A percentile compares a stretch with the other conserved stretches of the same genome.
These are phyloP conservation scores for Noctilio leporinus DNA, from an alignment of 2,113 vertebrate species.

Conservation along the genomic window DNA sequence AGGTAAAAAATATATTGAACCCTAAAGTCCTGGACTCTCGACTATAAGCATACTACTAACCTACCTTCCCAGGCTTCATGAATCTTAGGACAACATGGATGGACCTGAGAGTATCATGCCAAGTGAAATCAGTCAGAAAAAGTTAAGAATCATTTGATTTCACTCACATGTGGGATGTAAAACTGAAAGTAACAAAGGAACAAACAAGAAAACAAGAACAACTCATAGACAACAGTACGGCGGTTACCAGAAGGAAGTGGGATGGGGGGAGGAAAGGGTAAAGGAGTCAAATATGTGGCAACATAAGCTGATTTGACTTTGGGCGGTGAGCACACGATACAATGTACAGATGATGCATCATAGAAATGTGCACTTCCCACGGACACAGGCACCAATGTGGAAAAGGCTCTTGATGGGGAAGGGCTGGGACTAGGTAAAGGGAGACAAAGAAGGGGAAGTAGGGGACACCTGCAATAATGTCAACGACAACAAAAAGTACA, in stretches of 20 bases:
- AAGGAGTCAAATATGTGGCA: neutral
- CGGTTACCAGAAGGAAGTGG: no score
- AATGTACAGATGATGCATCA: neutral
- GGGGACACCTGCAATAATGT: no score
- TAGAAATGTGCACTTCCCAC: neutral
- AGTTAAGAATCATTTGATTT: neutral
- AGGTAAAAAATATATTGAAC: neutral
- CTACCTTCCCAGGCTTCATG: neutral
- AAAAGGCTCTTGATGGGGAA: no score
- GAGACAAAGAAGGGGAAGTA: no score
- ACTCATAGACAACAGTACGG: no score
- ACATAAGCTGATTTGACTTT: neutral
- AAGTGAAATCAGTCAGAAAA: neutral
- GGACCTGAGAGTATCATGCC: neutral
- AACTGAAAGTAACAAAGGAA: neutral
- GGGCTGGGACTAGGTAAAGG: no score
- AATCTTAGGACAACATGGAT: neutral
- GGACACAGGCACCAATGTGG: no score
- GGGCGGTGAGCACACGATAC: neutral
- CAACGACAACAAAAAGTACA: neutral
- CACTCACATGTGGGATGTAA: neutral
- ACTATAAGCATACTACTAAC: neutral
- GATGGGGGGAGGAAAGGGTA: no score
- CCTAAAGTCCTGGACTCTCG: neutral
- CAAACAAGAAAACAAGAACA: neutral